Evolutionary conservation across 1,140 invertebrate species (phyloP).

Genomic region (Muscidifurax raptorellus): DNA sequence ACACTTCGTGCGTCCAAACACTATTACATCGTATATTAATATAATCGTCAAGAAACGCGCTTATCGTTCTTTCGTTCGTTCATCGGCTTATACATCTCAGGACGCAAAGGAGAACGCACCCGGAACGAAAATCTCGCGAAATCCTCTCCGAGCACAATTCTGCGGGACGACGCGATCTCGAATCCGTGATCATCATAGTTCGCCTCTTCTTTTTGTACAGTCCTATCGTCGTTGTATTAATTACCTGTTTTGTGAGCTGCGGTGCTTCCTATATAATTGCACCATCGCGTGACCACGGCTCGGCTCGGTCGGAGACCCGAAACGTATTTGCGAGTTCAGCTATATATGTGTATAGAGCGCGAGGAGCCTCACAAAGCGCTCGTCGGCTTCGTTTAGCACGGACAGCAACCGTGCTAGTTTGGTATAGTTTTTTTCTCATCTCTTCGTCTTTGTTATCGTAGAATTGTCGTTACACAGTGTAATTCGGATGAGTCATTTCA

Average conservation of each 20-base stretch:
- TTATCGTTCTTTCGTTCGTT: background rate
- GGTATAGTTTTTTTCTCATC: conserved; percentile 4
- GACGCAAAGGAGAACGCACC: background rate
- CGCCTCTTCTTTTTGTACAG: background rate
- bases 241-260: conserved; percentile 16
- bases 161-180: background rate
- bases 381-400: conserved; percentile 56
- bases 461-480: background rate
- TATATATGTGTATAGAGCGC: conserved; percentile 10
- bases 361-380: conserved; percentile 13
- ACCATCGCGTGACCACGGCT: background rate
- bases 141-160: background rate
- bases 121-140: background rate
- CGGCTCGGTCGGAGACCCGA: background rate
- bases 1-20: conserved; percentile 11
- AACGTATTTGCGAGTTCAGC: background rate
- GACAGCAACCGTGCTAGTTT: conserved; percentile 61
- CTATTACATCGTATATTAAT: background rate
- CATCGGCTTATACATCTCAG: background rate
- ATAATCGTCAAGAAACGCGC: conserved; percentile 9
- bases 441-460: conserved; percentile 7
- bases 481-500: background rate
- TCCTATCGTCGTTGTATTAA: conserved; percentile 48
- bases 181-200: background rate
- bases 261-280: background rate